Evolutionary conservation across 2,888 invertebrate genomes (phyloP).

Genomic region (Allolobophora icterica): DNA sequence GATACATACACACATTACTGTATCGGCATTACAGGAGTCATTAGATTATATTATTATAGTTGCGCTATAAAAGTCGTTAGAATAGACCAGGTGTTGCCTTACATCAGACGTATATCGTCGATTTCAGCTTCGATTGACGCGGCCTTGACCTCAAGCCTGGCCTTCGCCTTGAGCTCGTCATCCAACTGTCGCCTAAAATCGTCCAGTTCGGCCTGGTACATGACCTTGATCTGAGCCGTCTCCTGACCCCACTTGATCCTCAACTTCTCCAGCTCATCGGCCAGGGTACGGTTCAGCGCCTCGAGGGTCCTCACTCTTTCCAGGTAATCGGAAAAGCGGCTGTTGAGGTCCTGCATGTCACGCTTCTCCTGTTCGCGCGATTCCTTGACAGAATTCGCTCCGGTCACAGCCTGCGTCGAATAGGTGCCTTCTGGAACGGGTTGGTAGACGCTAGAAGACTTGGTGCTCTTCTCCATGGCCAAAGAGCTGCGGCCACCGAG

Average conservation of each 20-base stretch:
- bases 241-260: constrained; percentile 52
- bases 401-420: not conserved
- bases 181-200: constrained; percentile 67
- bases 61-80: not conserved
- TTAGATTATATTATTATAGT: not conserved
- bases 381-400: constrained; percentile 57
- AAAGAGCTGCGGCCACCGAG: not conserved
- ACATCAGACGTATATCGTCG: constrained; percentile 57
- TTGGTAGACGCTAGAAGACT: not conserved
- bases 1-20: not conserved
- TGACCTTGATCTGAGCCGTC: constrained; percentile 61
- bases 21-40: not conserved
- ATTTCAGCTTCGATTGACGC: constrained; percentile 66
- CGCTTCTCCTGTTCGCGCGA: constrained; percentile 67
- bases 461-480: not conserved
- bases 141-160: constrained; percentile 66
- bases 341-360: constrained; percentile 68
- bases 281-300: constrained; percentile 65
- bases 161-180: constrained; percentile 66
- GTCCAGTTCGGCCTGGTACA: constrained; percentile 67
- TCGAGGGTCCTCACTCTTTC: constrained; percentile 67
- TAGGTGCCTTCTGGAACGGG: not conserved
- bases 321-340: constrained; percentile 68
- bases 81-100: constrained; percentile 34
- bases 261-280: constrained; percentile 62